Evolutionary conservation across 2,797 vertebrate species (phyloP).

Genomic region (Rhabdophis nuchalis): DNA sequence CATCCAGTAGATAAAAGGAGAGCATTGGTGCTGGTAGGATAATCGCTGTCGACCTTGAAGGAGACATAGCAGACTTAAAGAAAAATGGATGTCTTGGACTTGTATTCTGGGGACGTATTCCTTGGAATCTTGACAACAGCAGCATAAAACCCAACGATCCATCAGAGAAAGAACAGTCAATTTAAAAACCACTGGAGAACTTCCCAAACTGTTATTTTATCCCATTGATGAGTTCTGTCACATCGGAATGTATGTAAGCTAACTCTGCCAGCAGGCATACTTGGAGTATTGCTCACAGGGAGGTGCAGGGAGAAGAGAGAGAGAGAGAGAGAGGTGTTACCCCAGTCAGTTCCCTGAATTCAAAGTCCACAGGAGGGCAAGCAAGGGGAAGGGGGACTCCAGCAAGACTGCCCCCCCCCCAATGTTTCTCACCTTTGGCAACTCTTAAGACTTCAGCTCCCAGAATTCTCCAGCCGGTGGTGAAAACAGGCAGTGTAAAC

Average conservation of each 20-base stretch:
- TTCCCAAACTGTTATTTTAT: background rate
- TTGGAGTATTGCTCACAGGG: background rate
- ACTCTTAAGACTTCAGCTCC: too few relatives aligned
- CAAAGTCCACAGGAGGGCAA: too few relatives aligned
- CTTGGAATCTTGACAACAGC: background rate
- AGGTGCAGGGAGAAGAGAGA: background rate
- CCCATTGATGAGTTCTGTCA: background rate
- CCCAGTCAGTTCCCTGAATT: background rate
- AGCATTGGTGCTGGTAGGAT: background rate
- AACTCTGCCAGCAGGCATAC: background rate
- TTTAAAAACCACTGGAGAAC: background rate
- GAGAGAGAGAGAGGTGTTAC: background rate
- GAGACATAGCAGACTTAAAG: too few relatives aligned
- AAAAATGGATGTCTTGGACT: too few relatives aligned
- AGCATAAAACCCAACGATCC: background rate
- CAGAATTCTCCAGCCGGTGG: too few relatives aligned
- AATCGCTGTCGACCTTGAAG: background rate
- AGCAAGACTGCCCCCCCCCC: background rate
- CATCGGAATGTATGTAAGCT: background rate
- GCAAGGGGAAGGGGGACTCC: background rate
- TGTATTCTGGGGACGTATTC: too few relatives aligned
- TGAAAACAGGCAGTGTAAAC: background rate
- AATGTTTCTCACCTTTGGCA: background rate
- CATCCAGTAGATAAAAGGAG: background rate
- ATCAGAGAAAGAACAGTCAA: background rate